Evolutionary conservation across 2,797 vertebrate genomes (phyloP).

Genomic region (Typhlichthys eigenmanni): DNA sequence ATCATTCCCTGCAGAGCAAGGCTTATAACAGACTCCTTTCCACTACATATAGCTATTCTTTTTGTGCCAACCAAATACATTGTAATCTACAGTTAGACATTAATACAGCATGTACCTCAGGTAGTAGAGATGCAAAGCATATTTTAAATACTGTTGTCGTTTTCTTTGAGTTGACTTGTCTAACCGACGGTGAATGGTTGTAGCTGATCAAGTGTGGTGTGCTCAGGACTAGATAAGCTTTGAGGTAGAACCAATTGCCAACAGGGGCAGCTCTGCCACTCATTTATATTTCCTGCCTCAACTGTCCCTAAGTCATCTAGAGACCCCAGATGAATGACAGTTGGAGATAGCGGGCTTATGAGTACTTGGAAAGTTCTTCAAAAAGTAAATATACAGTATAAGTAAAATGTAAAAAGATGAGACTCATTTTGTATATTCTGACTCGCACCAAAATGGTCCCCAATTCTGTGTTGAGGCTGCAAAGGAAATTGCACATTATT

Average conservation of each 20-base stretch:
- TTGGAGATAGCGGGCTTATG: slow-evolving; percentile 4
- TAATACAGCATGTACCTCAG: no score
- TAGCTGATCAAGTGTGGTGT: slow-evolving; percentile 26
- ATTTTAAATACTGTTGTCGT: no score
- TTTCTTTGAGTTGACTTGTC: background rate
- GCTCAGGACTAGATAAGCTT: slow-evolving; percentile 56
- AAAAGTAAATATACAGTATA: no score
- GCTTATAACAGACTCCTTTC: slow-evolving; percentile 46
- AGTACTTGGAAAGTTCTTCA: background rate
- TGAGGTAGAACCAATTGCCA: slow-evolving; percentile 59
- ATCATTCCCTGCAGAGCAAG: slow-evolving; percentile 33
- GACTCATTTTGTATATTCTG: no score
- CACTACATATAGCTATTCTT: background rate
- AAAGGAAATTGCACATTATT: no score
- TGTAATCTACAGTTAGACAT: background rate
- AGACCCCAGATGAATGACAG: slow-evolving; percentile 32
- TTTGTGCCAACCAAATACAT: background rate
- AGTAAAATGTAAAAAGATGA: no score
- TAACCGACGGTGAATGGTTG: slow-evolving; percentile 7
- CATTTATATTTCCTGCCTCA: slow-evolving; percentile 71
- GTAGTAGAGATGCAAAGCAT: background rate
- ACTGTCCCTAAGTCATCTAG: slow-evolving; percentile 48
- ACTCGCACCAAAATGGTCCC: no score
- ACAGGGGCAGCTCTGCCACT: slow-evolving; percentile 52
- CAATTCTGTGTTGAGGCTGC: no score